Base-by-base conservation (phyloP, 2,113 vertebrate genomes). In the Cisticola juncidis region DNA sequence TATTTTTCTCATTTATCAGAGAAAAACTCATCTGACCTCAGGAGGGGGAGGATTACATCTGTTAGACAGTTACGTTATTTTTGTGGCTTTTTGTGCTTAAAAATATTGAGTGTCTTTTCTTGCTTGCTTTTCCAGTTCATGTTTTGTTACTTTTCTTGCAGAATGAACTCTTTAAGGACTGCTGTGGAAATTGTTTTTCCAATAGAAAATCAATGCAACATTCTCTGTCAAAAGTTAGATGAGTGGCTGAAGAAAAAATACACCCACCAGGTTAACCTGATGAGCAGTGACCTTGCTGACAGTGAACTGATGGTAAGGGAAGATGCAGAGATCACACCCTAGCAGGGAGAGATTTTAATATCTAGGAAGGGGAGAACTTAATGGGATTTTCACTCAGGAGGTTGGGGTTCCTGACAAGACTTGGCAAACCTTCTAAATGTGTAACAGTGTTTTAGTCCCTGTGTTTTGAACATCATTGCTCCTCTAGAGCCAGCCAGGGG, bases 111-210 rank as follows among this genome's bases (percentile, higher is more conserved):
- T 64, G 17, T 29, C 31, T 92, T 81, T 74, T 61, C 47, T 76
- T 57, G 50, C 69, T 16, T 82, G 31, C 70, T 79, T 92, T 68
- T 24, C 35, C 16, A 26, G 64, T 64, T 92, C 17, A 35, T 33
- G 21, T 94, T 95, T 92, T 42, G 60, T 93, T 96, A 38, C 54
- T 71, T 97, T 81, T 66, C 64, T 81, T 89, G 40, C 86, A 99
- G 99, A 94, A 89, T 98, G 85, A 95, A 96, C 61, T 99, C 98
- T 29, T 96, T 99, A 65, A 98, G 97, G 47, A 93, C 94, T 8
- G 98, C 98, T 14, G 97, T 99, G 83, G 96, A 98, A 64, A 97
- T 98, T 65, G 97, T 99, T 16, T 96, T 97, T 60, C 98, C 98
- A 19, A 96, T 98, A 33, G 98, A 99, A 97, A 97, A 98, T 50